Percentiles rank a stretch among this genome's conserved stretches.
Evolutionary conservation across 2,888 invertebrate species (phyloP).

Genomic region (Cecidostiba fungosa): DNA sequence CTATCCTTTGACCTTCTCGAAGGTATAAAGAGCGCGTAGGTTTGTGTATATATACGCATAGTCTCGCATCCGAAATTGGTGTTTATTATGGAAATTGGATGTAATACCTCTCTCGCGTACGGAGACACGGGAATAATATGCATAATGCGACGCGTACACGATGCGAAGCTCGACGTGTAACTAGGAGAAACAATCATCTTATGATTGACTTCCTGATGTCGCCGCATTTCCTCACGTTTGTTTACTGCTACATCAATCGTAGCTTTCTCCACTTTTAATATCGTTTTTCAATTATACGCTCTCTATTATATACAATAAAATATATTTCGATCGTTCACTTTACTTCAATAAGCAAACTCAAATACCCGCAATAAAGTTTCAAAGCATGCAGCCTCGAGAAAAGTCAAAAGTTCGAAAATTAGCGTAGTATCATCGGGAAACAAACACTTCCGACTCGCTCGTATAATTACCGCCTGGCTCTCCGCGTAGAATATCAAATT

Average conservation of each 20-base stretch:
- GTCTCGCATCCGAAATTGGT: slow-evolving; percentile 1
- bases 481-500: slow-evolving; percentile 8
- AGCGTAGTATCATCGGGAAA: slow-evolving; percentile 3
- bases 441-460: neutral
- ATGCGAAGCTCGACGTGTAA: neutral
- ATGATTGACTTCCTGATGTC: slow-evolving; percentile 28
- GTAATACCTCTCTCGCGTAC: slow-evolving; percentile 21
- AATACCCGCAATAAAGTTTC: neutral
- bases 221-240: neutral
- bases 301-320: no score
- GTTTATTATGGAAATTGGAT: slow-evolving; percentile 56
- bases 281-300: neutral
- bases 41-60: neutral
- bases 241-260: neutral
- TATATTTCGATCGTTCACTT: no score
- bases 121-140: slow-evolving; percentile 39
- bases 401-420: neutral
- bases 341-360: no score
- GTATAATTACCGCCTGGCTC: neutral
- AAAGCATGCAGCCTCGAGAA: neutral
- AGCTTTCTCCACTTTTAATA: neutral
- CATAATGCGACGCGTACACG: slow-evolving; percentile 24
- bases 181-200: slow-evolving; percentile 43
- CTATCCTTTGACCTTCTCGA: neutral
- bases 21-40: neutral